Evolutionary conservation across 1,140 invertebrate genomes (phyloP).

Genomic region (Zaprionus camerounensis): DNA sequence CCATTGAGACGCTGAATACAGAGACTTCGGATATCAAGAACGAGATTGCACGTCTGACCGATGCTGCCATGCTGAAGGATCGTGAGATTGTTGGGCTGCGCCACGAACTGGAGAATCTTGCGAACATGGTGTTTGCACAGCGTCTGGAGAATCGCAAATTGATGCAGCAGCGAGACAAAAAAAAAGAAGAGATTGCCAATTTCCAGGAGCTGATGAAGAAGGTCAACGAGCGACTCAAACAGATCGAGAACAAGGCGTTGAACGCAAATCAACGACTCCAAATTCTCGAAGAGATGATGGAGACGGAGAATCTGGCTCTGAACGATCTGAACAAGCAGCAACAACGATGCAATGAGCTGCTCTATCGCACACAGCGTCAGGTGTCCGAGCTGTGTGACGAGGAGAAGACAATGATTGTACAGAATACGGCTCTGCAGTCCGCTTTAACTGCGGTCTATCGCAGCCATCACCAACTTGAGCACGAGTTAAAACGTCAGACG

Average conservation of each 20-base stretch:
- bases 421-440: constrained; percentile 55
- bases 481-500: constrained; percentile 68
- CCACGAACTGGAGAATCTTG: constrained; percentile 71
- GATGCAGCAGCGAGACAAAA: constrained; percentile 42
- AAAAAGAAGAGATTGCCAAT: constrained; percentile 47
- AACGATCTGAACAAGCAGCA: constrained; percentile 66
- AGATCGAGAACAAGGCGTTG: constrained; percentile 62
- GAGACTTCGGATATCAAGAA: constrained; percentile 71
- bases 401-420: constrained; percentile 55
- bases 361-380: constrained; percentile 74
- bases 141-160: constrained; percentile 72
- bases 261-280: constrained; percentile 71
- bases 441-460: constrained; percentile 49
- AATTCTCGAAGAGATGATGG: constrained; percentile 79
- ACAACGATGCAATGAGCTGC: constrained; percentile 62
- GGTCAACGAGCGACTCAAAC: constrained; percentile 50
- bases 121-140: constrained; percentile 64
- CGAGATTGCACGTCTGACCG: constrained; percentile 56
- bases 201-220: constrained; percentile 45
- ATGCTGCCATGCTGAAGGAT: constrained; percentile 60
- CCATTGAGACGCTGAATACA: constrained; percentile 65
- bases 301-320: constrained; percentile 55
- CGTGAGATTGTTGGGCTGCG: constrained; percentile 68
- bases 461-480: constrained; percentile 47
- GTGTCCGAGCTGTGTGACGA: constrained; percentile 61